Evolutionary conservation across 1,140 invertebrate species (phyloP), one percentile per base, ranked within the genome.

Genomic region (Leptinotarsa undecemlineata): DNA sequence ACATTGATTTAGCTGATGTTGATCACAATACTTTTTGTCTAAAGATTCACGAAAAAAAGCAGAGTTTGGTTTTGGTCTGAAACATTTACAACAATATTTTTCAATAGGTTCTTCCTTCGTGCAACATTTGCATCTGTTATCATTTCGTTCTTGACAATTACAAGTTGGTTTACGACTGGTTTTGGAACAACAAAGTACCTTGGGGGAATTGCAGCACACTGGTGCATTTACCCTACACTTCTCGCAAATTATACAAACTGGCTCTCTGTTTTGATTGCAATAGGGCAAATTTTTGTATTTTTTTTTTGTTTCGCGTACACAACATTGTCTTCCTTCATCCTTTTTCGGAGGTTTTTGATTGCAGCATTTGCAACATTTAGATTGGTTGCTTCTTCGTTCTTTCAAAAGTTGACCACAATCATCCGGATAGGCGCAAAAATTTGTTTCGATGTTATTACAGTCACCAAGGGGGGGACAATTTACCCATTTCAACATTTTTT

Each of bases 401-500:
- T 60, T 71, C 17, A 73, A 66, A 14, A 73, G 14, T 47, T 73
- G 14, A n/a, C 47, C 62, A 47, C 26, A 66, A 6, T 73, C 33
- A 6, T 66, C 62, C 13, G 62, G 61, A 20, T 57, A 73, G 14
- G 14, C 61, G 13, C 19, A 74, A n/a, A 77, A 26, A 48, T 71
- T 74, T 47, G 76, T 72, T 26, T 67, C 14, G 5, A 57, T 57
- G 48, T 77, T 73, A 15, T 68, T 66, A 57, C 66, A 78, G 8
- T 75, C 72, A 2, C 74, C 77, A 14, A 81, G 71, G 3, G 80
- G 80, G 3, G 80, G 80, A 68, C 77, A 80, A 17, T 77, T 80
- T 14, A 79, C 75, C 80, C 80, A 81, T 11, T 78, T 75, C 42
- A 81, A 71, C 81, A 83, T 83, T 68, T 81, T 79, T 57, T 77